These are phyloP conservation scores for Macaca mulatta DNA, from an alignment of 2,113 vertebrate genomes.

Conservation along the genomic window DNA sequence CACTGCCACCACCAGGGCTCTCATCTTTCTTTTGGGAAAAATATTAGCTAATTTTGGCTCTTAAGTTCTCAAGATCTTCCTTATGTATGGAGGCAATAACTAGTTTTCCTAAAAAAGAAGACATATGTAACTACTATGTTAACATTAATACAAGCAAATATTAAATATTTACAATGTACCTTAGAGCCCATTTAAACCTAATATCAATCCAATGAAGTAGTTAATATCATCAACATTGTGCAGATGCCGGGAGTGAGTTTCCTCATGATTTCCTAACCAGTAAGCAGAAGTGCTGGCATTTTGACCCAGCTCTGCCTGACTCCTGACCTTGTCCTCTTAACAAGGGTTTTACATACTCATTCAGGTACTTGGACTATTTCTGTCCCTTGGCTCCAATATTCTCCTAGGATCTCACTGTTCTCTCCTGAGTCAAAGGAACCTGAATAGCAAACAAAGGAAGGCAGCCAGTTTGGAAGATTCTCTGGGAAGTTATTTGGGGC, in stretches of 20 bases:
- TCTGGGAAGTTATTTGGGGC: not conserved
- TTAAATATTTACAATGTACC: not conserved
- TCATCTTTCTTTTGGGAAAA: not conserved
- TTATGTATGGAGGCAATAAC: not conserved
- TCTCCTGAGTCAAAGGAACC: not conserved
- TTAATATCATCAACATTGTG: not conserved
- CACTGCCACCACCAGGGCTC: no score
- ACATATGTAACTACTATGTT: not conserved
- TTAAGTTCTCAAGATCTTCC: not conserved
- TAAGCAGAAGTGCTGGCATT: not conserved
- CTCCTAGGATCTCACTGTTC: not conserved
- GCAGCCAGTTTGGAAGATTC: not conserved
- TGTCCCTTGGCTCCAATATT: not conserved
- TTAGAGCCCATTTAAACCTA: not conserved
- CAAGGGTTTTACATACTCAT: not conserved
- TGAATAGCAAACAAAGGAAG: not conserved
- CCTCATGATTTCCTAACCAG: not conserved
- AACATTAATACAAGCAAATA: not conserved
- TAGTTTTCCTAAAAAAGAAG: not conserved
- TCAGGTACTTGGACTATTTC: not conserved
- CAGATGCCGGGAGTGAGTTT: not conserved
- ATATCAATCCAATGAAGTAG: not conserved
- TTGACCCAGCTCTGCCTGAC: not conserved
- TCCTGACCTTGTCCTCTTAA: slow-evolving; percentile 28
- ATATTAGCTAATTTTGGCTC: not conserved